Base-by-base conservation (phyloP, 2,888 invertebrate genomes). In the Chymomyza fuscimana region DNA sequence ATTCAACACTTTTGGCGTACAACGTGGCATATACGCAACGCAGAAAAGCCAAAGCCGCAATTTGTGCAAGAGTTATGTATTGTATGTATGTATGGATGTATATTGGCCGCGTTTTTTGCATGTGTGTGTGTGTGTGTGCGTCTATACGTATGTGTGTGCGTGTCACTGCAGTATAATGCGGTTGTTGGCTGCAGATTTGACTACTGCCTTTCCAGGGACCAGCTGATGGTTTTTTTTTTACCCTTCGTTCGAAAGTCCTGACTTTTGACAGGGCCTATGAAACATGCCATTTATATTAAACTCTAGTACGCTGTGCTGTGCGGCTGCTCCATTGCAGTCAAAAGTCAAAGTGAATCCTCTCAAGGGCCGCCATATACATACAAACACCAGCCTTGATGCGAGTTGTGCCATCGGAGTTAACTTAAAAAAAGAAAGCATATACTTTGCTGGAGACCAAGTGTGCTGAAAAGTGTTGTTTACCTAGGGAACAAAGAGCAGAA, bases 231-330 rank as follows among this genome's bases (percentile, higher is more conserved):
- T 60, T 60, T 36, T 32, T 32, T 29, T 15, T 29, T 58, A 9
- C 58, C 22, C 22, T 19, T 9, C 58, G 12, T 32, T 58, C 15
- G 25, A 4, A 58, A 25, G 9, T 10, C 22, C 29, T 72, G 73
- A 85, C 87, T 87, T 83, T 80, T 86, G 81, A 82, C 86, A 82
- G 77, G 25, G 25, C 58, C 19, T 22, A 46, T 12, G 46, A 46
- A 22, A 65, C 25, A 59, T 78, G 78, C 58, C 70, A 71, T 80
- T 62, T 74, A 78, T 77, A 81, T 82, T 81, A 80, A 82, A 81
- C 74, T 19, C 56, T 51, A 52, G 50, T 50, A 15, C 36, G 58
- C 50, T 58, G 40, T 25, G 4, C 25, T 25, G 4, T 51, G 29
- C 65, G 78, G 83, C 77, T 68, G 76, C 78, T 80, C 68, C 78